Evolutionary conservation across 2,888 invertebrate species (phyloP).

Genomic region (Lysandra coridon): DNA sequence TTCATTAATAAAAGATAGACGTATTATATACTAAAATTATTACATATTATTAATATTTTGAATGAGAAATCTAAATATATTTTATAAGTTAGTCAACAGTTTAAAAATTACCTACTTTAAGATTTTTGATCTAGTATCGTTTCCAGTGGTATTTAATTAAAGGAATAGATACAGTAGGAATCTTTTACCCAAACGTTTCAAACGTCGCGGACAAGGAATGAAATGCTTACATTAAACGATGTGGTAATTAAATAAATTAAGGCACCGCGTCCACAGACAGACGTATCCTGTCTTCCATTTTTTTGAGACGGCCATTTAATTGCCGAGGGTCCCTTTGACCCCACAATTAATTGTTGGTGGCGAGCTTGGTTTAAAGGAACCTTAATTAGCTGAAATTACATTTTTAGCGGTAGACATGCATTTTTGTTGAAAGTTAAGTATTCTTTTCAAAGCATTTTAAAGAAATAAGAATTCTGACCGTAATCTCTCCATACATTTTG

Average conservation of each 20-base stretch:
- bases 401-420: neutral
- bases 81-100: too few relatives aligned
- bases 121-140: too few relatives aligned
- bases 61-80: too few relatives aligned
- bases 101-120: too few relatives aligned
- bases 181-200: neutral
- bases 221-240: slow-evolving; percentile 43
- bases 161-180: neutral
- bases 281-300: slow-evolving; percentile 49
- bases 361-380: neutral
- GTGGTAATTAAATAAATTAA: slow-evolving; percentile 65
- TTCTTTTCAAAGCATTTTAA: too few relatives aligned
- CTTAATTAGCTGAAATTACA: slow-evolving; percentile 22
- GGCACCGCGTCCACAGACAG: slow-evolving; percentile 50
- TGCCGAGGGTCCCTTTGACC: slow-evolving; percentile 41
- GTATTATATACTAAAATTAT: too few relatives aligned
- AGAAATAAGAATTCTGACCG: too few relatives aligned
- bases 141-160: neutral
- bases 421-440: neutral
- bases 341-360: slow-evolving; percentile 29
- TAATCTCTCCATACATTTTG: too few relatives aligned
- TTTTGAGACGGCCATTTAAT: slow-evolving; percentile 56
- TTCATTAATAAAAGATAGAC: too few relatives aligned
- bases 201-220: slow-evolving; percentile 31
- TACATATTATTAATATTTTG: too few relatives aligned